Conservation (phyloP, 2,888 invertebrate species). For the Laspeyria flexula region DNA sequence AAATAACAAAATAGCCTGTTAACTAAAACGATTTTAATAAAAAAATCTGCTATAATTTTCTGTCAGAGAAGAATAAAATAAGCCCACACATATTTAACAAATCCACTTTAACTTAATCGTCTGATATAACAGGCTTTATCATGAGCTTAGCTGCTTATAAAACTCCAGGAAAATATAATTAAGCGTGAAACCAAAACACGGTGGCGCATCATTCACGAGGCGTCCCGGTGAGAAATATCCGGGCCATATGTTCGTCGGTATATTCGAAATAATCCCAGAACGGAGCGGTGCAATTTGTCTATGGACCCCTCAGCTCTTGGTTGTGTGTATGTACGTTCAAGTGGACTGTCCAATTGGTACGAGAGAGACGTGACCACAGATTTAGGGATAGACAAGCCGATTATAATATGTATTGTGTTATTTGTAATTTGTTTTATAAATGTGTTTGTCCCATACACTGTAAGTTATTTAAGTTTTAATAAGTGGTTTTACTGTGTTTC, state of each 20-base stretch:
- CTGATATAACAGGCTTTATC: background rate
- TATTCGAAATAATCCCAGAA: slow-evolving; percentile 59
- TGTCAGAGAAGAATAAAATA: too few species aligned
- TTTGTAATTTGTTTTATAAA: too few species aligned
- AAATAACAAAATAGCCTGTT: too few species aligned
- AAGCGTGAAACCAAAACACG: slow-evolving; percentile 39
- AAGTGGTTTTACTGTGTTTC: too few species aligned
- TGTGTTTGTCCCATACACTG: slow-evolving; percentile 31
- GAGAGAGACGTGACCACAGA: too few species aligned
- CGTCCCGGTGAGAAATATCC: slow-evolving; percentile 49
- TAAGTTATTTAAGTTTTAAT: too few species aligned
- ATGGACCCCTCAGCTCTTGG: slow-evolving; percentile 40
- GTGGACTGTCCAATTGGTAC: too few species aligned
- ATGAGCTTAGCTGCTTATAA: slow-evolving; percentile 3
- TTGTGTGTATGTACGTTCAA: too few species aligned
- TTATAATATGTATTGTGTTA: too few species aligned
- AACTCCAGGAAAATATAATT: slow-evolving; percentile 39
- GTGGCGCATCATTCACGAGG: slow-evolving; percentile 43
- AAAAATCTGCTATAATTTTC: too few species aligned
- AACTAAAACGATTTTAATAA: too few species aligned
- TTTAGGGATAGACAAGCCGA: too few species aligned
- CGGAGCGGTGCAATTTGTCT: slow-evolving; percentile 56
- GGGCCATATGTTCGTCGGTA: slow-evolving; percentile 55
- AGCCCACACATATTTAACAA: background rate
- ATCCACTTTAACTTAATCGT: background rate